Evolutionary conservation across 2,888 invertebrate genomes (phyloP), one percentile per base, ranked within the genome.

Genomic region (Ennomos quercinarius): DNA sequence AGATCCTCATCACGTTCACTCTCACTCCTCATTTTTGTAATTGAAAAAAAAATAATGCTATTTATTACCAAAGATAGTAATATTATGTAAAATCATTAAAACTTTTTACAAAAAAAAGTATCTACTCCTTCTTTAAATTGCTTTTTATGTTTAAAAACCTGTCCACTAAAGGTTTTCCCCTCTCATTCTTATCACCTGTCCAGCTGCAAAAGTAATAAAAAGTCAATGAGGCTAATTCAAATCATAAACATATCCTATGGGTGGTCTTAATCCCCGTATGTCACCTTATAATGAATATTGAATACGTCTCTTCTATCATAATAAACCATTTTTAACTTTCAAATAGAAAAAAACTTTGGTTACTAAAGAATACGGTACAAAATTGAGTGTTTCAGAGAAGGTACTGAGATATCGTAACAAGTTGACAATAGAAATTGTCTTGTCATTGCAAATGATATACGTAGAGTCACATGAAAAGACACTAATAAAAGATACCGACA

Each of bases 401-500:
- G 49, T 57, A 50, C 50, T 37, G 44, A 59, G 45, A 44, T 66
- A 64, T 67, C 56, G 62, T 61, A 52, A 57, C 56, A 51, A 48
- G 58, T 58, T 67, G 78, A 81, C 80, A 81, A 80, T 76, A 73
- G 78, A 62, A 80, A 70, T 64, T 72, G 78, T 67, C 73, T 60
- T 72, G 81, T 86, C 85, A 86, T 84, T 68, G 61, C 51, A 65
- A 68, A 63, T 66, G 72, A 76, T 77, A 58, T n/a, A 71, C 64
- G 69, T 73, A 74, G 57, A 48, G 41, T 46, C 36, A 11, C 46
- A 46, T 41, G 57, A 61, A 46, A 52, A 59, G n/a, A 58, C 46
- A 52, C 27, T 41, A 36, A 35, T 35, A 11, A 27, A 10, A 36
- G 38, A 51, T 41, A n/a, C 46, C 45, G 46, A 51, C 57, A 51